Percentiles rank a stretch among this genome's conserved stretches.
These are phyloP conservation scores for Campoletis sonorensis DNA, from an alignment of 1,140 invertebrate species.

Conservation along the genomic window DNA sequence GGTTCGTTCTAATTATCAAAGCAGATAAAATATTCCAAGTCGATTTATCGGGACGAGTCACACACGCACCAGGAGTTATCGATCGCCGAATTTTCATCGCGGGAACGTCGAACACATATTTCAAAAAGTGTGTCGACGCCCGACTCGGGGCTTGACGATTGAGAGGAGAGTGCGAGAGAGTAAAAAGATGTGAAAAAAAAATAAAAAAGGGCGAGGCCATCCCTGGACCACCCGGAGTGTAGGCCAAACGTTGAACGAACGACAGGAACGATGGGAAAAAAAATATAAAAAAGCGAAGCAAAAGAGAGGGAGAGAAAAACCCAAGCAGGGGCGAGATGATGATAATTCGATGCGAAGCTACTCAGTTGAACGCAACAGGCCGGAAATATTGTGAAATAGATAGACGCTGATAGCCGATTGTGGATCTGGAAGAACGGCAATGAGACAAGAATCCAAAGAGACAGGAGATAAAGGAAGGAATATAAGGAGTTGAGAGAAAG, in stretches of 20 bases:
- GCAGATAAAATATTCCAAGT: constrained; percentile 10
- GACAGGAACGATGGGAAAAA: background rate
- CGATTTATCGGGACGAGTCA: constrained; percentile 20
- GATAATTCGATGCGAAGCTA: constrained; percentile 52
- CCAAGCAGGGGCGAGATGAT: constrained; percentile 16
- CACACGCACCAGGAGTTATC: background rate
- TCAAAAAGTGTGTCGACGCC: constrained; percentile 19
- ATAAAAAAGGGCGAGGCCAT: background rate
- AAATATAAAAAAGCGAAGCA: no score
- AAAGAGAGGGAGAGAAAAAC: constrained; percentile 4
- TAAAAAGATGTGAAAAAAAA: background rate
- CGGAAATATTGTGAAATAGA: constrained; percentile 61
- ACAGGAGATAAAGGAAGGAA: constrained; percentile 9
- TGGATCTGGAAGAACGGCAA: constrained; percentile 13
- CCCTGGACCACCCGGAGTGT: constrained; percentile 38
- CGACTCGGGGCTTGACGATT: no score
- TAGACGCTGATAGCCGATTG: constrained; percentile 55
- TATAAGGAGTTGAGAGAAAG: background rate
- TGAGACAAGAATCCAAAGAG: constrained; percentile 9
- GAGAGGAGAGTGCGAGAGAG: background rate
- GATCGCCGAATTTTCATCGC: constrained; percentile 25
- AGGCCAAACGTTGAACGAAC: background rate
- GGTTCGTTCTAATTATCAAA: constrained; percentile 16
- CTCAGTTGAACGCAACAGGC: constrained; percentile 54
- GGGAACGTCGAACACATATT: constrained; percentile 5